Percentiles rank a stretch among this genome's conserved stretches.
Conservation (phyloP, 1,140 invertebrate species). For the Cecropterus lyciades region DNA sequence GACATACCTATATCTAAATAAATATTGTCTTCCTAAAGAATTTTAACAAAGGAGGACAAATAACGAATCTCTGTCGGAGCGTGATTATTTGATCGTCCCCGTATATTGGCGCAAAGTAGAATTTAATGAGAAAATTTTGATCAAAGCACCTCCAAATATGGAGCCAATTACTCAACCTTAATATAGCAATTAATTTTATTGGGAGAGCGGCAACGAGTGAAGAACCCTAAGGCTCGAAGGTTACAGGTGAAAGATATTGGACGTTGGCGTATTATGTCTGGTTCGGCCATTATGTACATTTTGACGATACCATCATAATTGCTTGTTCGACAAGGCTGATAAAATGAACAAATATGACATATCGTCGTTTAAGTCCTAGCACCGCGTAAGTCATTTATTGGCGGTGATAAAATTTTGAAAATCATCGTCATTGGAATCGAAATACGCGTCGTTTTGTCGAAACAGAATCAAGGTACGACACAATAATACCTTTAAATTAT, state of each 20-base stretch:
- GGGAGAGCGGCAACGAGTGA: not conserved
- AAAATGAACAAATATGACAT: too few species aligned
- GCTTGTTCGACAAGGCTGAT: too few species aligned
- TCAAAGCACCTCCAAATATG: slow-evolving; percentile 13
- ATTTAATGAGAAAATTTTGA: slow-evolving; percentile 10
- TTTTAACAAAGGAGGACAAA: not conserved
- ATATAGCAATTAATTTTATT: slow-evolving; percentile 14
- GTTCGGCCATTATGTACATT: too few species aligned
- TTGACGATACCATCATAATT: too few species aligned
- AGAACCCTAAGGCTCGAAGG: not conserved
- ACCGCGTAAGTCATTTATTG: too few species aligned
- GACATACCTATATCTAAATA: not conserved
- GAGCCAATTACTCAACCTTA: slow-evolving; percentile 8
- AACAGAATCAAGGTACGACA: too few species aligned
- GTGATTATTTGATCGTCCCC: slow-evolving; percentile 8
- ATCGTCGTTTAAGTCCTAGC: too few species aligned
- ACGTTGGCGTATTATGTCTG: not conserved
- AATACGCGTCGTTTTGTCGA: too few species aligned
- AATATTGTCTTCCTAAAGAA: not conserved
- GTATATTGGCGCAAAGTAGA: slow-evolving; percentile 9
- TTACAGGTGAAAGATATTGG: not conserved
- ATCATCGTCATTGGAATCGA: too few species aligned
- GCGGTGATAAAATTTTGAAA: too few species aligned
- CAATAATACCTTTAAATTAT: too few species aligned
- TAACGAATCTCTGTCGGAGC: not conserved